Evolutionary conservation across 2,888 invertebrate species (phyloP), one percentile per base, ranked within the genome.

Genomic region (Caradrina kadenii): DNA sequence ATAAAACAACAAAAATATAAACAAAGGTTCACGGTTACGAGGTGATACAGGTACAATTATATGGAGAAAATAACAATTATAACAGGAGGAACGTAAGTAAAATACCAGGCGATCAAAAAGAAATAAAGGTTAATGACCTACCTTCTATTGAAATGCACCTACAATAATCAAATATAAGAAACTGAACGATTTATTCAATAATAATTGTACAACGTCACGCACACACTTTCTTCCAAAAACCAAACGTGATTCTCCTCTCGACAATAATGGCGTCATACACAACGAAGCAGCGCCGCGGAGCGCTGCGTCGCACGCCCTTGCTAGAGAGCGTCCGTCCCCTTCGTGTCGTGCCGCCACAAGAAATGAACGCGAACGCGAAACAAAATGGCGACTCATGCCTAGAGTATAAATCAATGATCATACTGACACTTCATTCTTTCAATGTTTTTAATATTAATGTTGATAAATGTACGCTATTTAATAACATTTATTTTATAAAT

Each of bases 381-480:
- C 90, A 91, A 91, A 87, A 91, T 91, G 91, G 91, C 92, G 90
- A 63, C 86, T 74, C 31, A 13, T 10, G 22, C 48, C 21, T 22
- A 31, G 31, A 52, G 19, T 19, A 35, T 22, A 54, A 58, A 76
- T 80, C 75, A 80, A 67, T 80, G 52, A 17, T 5, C 35, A 17
- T 49, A 31, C 67, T 42, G 48, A 64, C 17, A 58, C 48, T 45
- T n/a, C 49, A 21, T 55, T 56, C 19, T n/a, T 58, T 53, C 17
- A 11, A n/a, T 59, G 48, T 52, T 52, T 60, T 49, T n/a, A 42
- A 56, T 17, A 13, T 22, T 26, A 13, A n/a, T n/a, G 13, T 42
- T 31, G 1, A 26, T 61, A 49, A 15, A 42, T 45, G 2, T 31
- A 73, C 11, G 15, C 10, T 13, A 21, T 50, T 50, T 13, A 31